Percentiles rank a stretch among this genome's conserved stretches.
Conservation (phyloP, 2,888 invertebrate genomes). For the Biston stratarius region DNA sequence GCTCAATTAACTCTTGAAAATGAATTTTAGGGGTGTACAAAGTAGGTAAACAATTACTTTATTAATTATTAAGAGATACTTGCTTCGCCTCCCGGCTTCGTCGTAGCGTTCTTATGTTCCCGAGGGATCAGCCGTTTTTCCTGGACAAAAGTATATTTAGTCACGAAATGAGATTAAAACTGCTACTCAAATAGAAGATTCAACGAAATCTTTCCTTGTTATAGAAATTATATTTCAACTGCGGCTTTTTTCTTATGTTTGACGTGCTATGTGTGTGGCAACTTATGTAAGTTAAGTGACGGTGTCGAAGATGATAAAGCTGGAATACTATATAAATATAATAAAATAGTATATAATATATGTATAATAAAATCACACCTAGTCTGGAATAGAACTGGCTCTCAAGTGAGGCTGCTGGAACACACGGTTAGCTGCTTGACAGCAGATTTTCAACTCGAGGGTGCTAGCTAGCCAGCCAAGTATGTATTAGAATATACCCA, state of each 20-base stretch:
- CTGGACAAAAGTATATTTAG: neutral
- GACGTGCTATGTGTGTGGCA: no score
- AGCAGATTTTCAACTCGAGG: no score
- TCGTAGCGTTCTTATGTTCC: neutral
- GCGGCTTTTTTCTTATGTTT: no score
- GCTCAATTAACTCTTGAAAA: slow-evolving; percentile 10
- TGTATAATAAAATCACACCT: no score
- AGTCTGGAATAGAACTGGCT: no score
- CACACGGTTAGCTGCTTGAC: no score
- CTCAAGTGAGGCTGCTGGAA: no score
- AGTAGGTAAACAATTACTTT: slow-evolving; percentile 5
- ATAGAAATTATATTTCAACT: neutral
- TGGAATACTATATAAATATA: no score
- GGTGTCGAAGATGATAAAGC: neutral
- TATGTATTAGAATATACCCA: no score
- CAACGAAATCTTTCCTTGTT: neutral
- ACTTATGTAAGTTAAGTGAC: no score
- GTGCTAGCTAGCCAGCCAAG: no score
- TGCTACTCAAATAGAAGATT: neutral
- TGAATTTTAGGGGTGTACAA: slow-evolving; percentile 2
- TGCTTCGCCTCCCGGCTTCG: neutral
- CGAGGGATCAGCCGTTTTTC: neutral
- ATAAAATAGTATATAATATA: no score
- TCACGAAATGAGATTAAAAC: slow-evolving; percentile 5
- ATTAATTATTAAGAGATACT: slow-evolving; percentile 14